These are phyloP conservation scores for Periophthalmus magnuspinnatus DNA, from an alignment of 2,797 vertebrate genomes.

Conservation along the genomic window DNA sequence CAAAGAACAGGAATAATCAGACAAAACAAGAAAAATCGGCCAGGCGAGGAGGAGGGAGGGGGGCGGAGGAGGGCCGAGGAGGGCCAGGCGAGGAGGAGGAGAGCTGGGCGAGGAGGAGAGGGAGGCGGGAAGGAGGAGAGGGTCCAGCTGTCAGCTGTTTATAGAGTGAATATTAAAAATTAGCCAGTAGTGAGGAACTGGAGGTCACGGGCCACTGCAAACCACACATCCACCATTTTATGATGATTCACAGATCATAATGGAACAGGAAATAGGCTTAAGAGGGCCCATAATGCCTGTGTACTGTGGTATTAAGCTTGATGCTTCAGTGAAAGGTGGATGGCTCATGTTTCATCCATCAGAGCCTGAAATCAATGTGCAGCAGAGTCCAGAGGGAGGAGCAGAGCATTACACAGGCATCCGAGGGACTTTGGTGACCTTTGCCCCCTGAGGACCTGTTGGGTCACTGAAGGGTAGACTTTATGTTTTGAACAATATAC, in stretches of 20 bases:
- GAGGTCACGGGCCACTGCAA: too few species aligned
- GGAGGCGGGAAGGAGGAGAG: too few species aligned
- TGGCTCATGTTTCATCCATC: constrained; percentile 57
- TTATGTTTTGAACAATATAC: constrained; percentile 6
- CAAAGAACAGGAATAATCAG: too few species aligned
- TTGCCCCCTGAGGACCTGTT: too few species aligned
- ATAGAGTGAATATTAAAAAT: constrained; percentile 5
- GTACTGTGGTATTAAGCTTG: constrained; percentile 18
- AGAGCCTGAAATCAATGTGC: constrained; percentile 53
- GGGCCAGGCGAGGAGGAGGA: too few species aligned
- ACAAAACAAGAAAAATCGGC: too few species aligned
- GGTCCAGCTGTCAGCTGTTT: too few species aligned
- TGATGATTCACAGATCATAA: constrained; percentile 28
- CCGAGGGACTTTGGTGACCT: constrained; percentile 27
- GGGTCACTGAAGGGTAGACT: constrained; percentile 23
- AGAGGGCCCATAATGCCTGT: constrained; percentile 19
- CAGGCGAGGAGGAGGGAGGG: too few species aligned
- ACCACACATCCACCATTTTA: constrained; percentile 18
- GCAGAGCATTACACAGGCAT: constrained; percentile 25
- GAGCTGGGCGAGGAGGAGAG: too few species aligned
- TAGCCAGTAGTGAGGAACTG: background rate
- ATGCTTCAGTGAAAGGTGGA: constrained; percentile 42
- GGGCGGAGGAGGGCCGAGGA: too few species aligned
- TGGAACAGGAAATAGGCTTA: background rate
- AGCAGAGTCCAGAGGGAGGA: constrained; percentile 26